These are phyloP conservation scores for Zophobas morio DNA, from an alignment of 1,140 invertebrate genomes.

Conservation along the genomic window DNA sequence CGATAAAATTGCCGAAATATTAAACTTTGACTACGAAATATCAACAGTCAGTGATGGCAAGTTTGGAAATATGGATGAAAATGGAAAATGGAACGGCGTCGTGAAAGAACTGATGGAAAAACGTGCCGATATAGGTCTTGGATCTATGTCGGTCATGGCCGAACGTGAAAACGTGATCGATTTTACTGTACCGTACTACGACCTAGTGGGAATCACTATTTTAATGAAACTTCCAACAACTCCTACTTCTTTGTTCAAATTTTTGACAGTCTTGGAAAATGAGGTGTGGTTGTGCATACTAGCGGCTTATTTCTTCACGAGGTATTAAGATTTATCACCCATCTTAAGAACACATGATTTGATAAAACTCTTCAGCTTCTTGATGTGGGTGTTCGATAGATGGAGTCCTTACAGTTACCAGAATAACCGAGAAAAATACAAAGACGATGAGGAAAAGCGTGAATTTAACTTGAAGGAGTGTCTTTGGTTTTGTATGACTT, in stretches of 20 bases:
- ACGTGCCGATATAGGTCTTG: constrained; percentile 90
- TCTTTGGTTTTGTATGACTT: constrained; percentile 99
- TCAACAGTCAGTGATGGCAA: constrained; percentile 82
- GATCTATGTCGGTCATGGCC: constrained; percentile 92
- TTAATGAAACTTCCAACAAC: constrained; percentile 87
- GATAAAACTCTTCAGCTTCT: constrained; percentile 75
- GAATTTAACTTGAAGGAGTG: constrained; percentile 97
- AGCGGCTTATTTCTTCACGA: constrained; percentile 95
- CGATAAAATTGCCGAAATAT: constrained; percentile 83
- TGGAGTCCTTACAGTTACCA: constrained; percentile 97
- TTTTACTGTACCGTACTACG: constrained; percentile 96
- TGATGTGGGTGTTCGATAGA: constrained; percentile 96
- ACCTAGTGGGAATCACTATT: constrained; percentile 94
- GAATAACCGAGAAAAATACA: constrained; percentile 94
- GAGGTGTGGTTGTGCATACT: constrained; percentile 97
- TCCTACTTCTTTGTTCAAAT: constrained; percentile 94
- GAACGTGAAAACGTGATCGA: constrained; percentile 95
- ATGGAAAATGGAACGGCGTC: constrained; percentile 93
- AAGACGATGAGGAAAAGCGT: constrained; percentile 94
- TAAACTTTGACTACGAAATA: constrained; percentile 93
- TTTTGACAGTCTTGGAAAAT: constrained; percentile 95
- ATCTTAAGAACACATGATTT: not conserved
- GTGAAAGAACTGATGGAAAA: constrained; percentile 93
- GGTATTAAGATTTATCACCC: constrained; percentile 67
- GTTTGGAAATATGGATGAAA: constrained; percentile 89